phyloP scores from a whole-genome alignment of 2,888 invertebrate species.

The Rhimphoctona megacephalus region DNA sequence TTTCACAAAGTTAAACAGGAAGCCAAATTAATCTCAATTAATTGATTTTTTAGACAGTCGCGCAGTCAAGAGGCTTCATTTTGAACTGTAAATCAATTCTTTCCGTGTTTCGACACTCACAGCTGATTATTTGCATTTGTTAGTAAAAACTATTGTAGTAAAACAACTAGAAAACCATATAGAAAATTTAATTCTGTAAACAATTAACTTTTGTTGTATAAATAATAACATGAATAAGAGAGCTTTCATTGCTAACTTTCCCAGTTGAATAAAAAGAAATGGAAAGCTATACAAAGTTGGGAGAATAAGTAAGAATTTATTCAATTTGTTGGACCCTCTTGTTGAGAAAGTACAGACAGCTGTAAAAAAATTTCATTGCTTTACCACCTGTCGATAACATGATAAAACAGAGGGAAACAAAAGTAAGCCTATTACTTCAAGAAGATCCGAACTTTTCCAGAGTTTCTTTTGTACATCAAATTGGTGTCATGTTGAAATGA shows the following conservation, averaged over 20 bases:
- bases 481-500: not conserved
- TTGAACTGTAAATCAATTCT: too few relatives aligned
- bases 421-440: not conserved
- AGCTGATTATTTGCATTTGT: too few relatives aligned
- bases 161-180: too few relatives aligned
- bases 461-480: not conserved
- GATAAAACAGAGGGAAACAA: not conserved
- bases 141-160: too few relatives aligned
- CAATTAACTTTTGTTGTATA: not conserved
- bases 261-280: not conserved
- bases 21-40: too few relatives aligned
- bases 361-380: not conserved
- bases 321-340: not conserved
- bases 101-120: too few relatives aligned
- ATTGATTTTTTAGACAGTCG: too few relatives aligned
- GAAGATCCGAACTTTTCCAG: not conserved
- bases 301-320: not conserved
- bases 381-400: not conserved
- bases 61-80: too few relatives aligned
- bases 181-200: not conserved
- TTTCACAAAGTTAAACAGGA: too few relatives aligned
- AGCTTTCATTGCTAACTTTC: not conserved
- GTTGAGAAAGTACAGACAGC: not conserved
- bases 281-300: not conserved
- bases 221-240: not conserved